Base-by-base conservation (phyloP, 23 tunicate genomes). In the Clavelina lepadiformis region DNA sequence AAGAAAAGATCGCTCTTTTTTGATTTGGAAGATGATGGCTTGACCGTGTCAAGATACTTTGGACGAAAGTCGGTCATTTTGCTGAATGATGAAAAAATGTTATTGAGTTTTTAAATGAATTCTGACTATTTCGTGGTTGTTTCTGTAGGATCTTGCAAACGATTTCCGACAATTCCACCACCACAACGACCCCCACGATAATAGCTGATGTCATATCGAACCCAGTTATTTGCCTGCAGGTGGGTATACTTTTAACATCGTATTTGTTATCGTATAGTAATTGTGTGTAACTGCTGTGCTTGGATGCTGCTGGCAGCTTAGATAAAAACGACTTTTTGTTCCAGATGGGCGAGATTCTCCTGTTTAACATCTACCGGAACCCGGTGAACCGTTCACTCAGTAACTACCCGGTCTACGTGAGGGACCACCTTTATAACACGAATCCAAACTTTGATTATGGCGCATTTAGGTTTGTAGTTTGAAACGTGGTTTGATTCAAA, bases 361-460 rank as follows among this genome's bases (percentile, higher is more conserved):
- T 94, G 33, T 94, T 94, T 69, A 68, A 68, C 37, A 30, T 94
- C 27, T 29, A 75, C 28, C 22, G 86, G 30, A 49, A 93, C 68
- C 62, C 41, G 3, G 56, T 27, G 5, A 53, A 79, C 35, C 76
- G 91, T 45, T 56, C 51, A 2, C 33, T 69, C 54, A 82, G 91
- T 58, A 79, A 80, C 55, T 94, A 94, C 38, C 99, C 99, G 32
- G 85, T 80, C 27, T 94, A 86, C 65, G 83, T 86, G 3, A 55
- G 75, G 19, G 80, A 81, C 72, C 88, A 80, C 75, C 82, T 94
- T 37, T 94, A 61, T 77, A 94, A 94, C 68, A 80, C 85, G 33
- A 94, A 94, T 68, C 91, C 91, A 5, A 37, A 31, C 41, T 94
- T 94, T 61, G 99, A 94, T 51, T 94, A 75, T 57, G 99, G 99